phyloP scores from a whole-genome alignment of 2,797 vertebrate genomes.

The Chiroxiphia lanceolata region DNA sequence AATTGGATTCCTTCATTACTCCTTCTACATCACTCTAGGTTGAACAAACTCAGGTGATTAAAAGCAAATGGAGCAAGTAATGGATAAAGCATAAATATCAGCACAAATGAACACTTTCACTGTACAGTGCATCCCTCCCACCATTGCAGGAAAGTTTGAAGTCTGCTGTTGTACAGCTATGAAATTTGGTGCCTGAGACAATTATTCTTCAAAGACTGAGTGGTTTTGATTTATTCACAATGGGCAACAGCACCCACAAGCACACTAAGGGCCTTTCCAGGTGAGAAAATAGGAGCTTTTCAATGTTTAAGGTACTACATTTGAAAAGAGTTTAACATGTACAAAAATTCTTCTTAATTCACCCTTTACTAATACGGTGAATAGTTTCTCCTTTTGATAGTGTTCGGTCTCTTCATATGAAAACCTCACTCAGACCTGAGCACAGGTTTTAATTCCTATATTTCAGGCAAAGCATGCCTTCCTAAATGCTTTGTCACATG shows the following conservation, averaged over 20 bases:
- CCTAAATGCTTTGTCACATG: not conserved
- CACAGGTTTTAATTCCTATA: not conserved
- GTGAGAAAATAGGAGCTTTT: not conserved
- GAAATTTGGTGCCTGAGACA: not conserved
- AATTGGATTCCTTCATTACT: constrained; percentile 32
- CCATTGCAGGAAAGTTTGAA: not conserved
- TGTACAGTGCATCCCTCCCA: not conserved
- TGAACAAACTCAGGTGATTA: constrained; percentile 39
- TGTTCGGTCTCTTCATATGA: not conserved
- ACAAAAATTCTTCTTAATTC: not conserved
- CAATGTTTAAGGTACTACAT: not conserved
- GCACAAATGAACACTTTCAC: not conserved
- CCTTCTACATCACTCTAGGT: not conserved
- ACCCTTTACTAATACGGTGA: not conserved
- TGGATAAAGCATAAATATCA: constrained; percentile 29
- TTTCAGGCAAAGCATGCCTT: not conserved
- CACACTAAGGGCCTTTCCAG: not conserved
- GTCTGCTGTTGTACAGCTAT: not conserved
- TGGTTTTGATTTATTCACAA: not conserved
- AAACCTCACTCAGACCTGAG: not conserved
- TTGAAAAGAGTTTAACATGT: not conserved
- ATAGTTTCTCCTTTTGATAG: not conserved
- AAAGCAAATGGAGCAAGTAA: constrained; percentile 65
- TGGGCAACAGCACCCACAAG: not conserved
- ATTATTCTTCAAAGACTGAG: not conserved